Evolutionary conservation across 2,113 vertebrate species (phyloP), one percentile per base, ranked within the genome.

Genomic region (Pseudorhombus dupliciocellatus): DNA sequence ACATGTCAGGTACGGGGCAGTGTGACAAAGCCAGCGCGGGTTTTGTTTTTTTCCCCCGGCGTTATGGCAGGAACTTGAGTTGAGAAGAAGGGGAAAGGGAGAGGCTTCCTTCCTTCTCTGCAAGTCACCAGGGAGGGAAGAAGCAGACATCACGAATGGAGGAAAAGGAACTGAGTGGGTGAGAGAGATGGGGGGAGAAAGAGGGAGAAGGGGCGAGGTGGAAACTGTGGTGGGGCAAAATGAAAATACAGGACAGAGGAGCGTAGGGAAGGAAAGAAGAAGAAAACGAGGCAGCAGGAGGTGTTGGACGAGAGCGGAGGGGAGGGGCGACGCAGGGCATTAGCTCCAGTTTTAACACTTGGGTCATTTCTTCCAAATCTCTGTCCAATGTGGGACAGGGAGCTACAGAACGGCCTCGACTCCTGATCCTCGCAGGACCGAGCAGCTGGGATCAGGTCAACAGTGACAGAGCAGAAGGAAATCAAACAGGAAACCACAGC

Each of bases 31-130:
- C 8, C 77, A 66, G 52, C 25, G 3, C 53, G 62, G 1, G 5
- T 54, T 57, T 70, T 69, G 22, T 54, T 66, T 61, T 73, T 55
- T 72, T 78, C 66, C n/a, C n/a, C n/a, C 67, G 58, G 66, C 7
- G 0, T 62, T 83, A 79, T 30, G 74, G 76, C 81, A 71, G 68
- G 67, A 88, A 85, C 80, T 85, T 87, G 83, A 81, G 81, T 82
- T 12, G 77, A 73, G 66, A 68, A 86, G 79, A 70, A 79, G 79
- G 83, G 88, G 77, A 80, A 90, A 86, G 88, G 91, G 89, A 88
- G 87, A 89, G 86, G 89, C 80, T 92, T 92, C 89, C 90, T 92
- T 90, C 87, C 89, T 87, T 83, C 69, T 3, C 84, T 73, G 75
- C 34, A 80, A 87, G 73, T 77, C 79, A 81, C 77, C 42, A 10